phyloP scores from a whole-genome alignment of 2,797 vertebrate species.

The Eutrigla gurnardus region DNA sequence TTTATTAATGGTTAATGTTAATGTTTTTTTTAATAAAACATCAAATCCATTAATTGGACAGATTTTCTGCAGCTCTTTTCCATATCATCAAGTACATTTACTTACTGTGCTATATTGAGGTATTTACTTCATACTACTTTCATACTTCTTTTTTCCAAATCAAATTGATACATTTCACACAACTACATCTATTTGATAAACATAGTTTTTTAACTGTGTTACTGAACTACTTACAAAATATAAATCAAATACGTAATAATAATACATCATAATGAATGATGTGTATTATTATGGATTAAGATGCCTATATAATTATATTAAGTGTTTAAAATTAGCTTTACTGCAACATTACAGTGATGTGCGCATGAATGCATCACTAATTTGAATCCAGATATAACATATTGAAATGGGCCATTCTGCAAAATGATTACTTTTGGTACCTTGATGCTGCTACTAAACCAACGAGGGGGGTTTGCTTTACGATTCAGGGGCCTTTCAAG shows the following conservation, averaged over 20 bases:
- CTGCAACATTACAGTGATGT: background rate
- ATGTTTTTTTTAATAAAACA: too few species aligned
- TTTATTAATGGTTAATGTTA: too few species aligned
- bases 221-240: background rate
- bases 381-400: background rate
- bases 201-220: background rate
- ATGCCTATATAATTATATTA: background rate
- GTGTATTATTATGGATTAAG: background rate
- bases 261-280: too few species aligned
- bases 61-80: slow-evolving; percentile 19
- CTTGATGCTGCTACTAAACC: background rate
- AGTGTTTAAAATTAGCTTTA: background rate
- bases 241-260: too few species aligned
- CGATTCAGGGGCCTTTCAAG: background rate
- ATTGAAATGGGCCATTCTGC: background rate
- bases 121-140: background rate
- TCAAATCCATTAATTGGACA: background rate
- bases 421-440: background rate
- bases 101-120: too few species aligned
- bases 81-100: too few species aligned
- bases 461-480: background rate
- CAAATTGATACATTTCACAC: too few species aligned
- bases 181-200: background rate
- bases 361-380: background rate
- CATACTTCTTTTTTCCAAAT: background rate